Evolutionary conservation across 2,797 vertebrate species (phyloP).

Genomic region (Acridotheres tristis): DNA sequence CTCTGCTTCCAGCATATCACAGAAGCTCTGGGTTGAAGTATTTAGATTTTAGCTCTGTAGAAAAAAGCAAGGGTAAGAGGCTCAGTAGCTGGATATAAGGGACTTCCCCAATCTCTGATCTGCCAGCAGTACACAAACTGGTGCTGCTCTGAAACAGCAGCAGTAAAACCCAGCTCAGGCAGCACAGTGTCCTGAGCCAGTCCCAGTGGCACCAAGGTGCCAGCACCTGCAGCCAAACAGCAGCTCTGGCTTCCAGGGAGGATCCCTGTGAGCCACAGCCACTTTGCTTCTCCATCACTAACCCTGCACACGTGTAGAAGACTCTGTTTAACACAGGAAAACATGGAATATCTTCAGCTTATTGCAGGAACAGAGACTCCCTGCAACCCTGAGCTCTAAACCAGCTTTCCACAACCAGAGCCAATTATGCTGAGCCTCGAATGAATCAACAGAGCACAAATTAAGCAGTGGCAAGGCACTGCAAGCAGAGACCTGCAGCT

Average conservation of each 20-base stretch:
- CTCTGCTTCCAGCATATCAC: not conserved
- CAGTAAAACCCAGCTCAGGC: fast-evolving
- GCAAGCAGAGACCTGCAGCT: conserved; percentile 62
- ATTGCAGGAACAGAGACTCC: not conserved
- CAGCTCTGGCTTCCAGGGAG: not conserved
- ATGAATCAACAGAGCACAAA: conserved; percentile 49
- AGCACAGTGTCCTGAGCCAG: not conserved
- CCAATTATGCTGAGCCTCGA: conserved; percentile 3
- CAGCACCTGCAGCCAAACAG: not conserved
- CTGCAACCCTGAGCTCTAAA: not conserved
- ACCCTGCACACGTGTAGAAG: not conserved
- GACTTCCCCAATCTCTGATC: not conserved
- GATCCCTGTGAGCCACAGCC: not conserved
- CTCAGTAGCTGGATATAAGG: not conserved
- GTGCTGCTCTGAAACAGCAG: not conserved
- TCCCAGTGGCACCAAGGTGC: fast-evolving
- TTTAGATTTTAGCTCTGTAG: not conserved
- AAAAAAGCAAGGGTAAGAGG: not conserved
- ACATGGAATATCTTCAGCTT: not conserved
- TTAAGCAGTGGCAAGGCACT: not conserved
- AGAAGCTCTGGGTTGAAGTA: not conserved
- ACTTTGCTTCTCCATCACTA: not conserved
- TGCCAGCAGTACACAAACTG: not conserved
- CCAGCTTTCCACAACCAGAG: not conserved
- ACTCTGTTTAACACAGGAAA: not conserved